Evolutionary conservation across 2,797 vertebrate species (phyloP), one percentile per base, ranked within the genome.

Genomic region (Brotula barbata): DNA sequence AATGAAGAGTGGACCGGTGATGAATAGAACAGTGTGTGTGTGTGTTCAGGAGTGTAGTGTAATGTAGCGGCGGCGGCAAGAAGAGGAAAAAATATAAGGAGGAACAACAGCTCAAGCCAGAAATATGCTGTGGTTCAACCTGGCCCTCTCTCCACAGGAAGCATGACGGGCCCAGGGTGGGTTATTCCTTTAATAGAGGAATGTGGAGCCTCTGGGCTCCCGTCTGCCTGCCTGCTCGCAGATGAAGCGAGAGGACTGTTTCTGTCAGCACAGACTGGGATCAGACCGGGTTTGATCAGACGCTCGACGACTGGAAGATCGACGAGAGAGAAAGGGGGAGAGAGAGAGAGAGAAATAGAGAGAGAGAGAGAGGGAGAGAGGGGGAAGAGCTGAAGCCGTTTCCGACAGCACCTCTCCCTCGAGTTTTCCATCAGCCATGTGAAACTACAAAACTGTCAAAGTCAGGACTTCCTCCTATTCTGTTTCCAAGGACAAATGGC

Each of bases 401-500:
- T 89, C 88, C 77, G 78, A 82, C 68, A 53, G 71, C 33, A 58
- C 57, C 61, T 37, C 44, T 87, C 86, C 88, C 87, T 67, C 44
- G 82, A 83, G 84, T 78, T 87, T 88, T 88, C 81, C 88, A 82
- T 93, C 92, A 91, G 91, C 93, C 89, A 90, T 88, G 90, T 74
- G 79, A 88, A 91, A 81, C 94, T 89, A 93, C 93, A 94, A 94
- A 95, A 89, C 90, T 91, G 94, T 96, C 95, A 95, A 89, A 94
- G 91, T 93, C 93, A 92, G 94, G 93, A 96, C 94, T 97, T 97
- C 95, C 95, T 93, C 85, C 93, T 84, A 97, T 97, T 97, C 94
- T 96, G 90, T 88, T 93, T 87, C 55, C 90, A 91, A 90, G 92
- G 89, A 92, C 86, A 90, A 93, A 92, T 91, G 93, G 90, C 76